Percentiles rank a stretch among this genome's conserved stretches.
Conservation (phyloP, 2,888 invertebrate genomes). For the Parapristionchus giblindavisi region DNA sequence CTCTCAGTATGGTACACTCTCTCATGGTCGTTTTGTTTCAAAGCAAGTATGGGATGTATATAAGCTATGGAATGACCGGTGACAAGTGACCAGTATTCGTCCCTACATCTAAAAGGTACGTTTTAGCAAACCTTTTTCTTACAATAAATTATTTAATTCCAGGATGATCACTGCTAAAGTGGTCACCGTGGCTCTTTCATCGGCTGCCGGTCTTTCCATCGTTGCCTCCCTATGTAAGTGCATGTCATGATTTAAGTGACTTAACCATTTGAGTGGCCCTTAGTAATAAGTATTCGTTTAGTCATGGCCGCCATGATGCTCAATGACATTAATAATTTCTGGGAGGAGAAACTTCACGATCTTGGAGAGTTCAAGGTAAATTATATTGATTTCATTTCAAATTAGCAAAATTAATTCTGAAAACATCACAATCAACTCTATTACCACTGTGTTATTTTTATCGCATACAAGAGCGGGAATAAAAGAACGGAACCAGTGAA, state of each 20-base stretch:
- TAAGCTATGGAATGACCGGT: no score
- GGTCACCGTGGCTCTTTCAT: constrained; percentile 18
- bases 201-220: constrained; percentile 22
- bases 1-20: no score
- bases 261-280: not conserved
- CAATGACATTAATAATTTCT: constrained; percentile 33
- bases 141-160: no score
- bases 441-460: not conserved
- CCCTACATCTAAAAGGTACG: no score
- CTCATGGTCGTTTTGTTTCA: no score
- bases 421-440: not conserved
- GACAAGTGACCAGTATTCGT: no score
- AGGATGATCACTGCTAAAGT: constrained; percentile 20
- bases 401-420: not conserved
- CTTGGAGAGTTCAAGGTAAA: constrained; percentile 34
- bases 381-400: constrained; percentile 1
- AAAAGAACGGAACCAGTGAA: no score
- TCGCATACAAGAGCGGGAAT: not conserved
- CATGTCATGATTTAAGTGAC: no score
- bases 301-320: constrained; percentile 2
- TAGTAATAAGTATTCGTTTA: no score
- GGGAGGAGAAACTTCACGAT: not conserved
- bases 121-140: no score
- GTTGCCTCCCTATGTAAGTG: constrained; percentile 14
- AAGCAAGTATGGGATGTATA: no score